Percentiles rank a stretch among this genome's conserved stretches.
These are phyloP conservation scores for Orius insidiosus DNA, from an alignment of 1,140 invertebrate species.

Conservation along the genomic window DNA sequence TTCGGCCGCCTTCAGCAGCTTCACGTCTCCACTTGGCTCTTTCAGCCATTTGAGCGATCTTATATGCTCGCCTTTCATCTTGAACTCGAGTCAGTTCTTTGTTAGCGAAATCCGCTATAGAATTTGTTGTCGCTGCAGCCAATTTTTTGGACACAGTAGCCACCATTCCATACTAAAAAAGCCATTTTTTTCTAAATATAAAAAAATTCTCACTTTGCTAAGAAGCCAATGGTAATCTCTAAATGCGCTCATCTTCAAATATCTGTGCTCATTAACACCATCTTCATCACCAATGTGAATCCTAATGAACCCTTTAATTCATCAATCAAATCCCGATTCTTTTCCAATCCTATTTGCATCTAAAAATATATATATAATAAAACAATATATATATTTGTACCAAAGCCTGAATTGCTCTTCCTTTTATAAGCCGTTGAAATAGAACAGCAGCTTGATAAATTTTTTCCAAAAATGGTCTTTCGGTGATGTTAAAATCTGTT, in stretches of 20 bases:
- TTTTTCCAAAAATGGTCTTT: not conserved
- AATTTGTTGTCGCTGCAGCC: no score
- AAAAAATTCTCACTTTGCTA: no score
- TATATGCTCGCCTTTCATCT: not conserved
- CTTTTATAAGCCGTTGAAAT: conserved; percentile 6
- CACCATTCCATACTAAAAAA: conserved; percentile 1
- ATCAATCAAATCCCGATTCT: no score
- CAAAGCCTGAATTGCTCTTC: conserved; percentile 4
- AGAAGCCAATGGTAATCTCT: no score
- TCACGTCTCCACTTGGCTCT: conserved; percentile 3
- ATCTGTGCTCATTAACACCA: no score
- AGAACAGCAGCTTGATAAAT: conserved; percentile 7
- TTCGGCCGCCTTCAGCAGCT: conserved; percentile 5
- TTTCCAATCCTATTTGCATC: no score
- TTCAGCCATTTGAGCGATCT: conserved; percentile 3
- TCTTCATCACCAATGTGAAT: no score
- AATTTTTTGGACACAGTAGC: not conserved
- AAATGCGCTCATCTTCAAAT: no score
- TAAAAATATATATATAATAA: no score
- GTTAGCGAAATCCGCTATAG: not conserved
- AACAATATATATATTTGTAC: not conserved
- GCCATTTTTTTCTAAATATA: no score
- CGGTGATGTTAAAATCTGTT: no score
- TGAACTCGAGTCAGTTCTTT: not conserved
- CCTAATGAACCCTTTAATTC: no score